Base-by-base conservation (phyloP, 1,140 invertebrate genomes). In the Caenorhabditis briggsae region DNA sequence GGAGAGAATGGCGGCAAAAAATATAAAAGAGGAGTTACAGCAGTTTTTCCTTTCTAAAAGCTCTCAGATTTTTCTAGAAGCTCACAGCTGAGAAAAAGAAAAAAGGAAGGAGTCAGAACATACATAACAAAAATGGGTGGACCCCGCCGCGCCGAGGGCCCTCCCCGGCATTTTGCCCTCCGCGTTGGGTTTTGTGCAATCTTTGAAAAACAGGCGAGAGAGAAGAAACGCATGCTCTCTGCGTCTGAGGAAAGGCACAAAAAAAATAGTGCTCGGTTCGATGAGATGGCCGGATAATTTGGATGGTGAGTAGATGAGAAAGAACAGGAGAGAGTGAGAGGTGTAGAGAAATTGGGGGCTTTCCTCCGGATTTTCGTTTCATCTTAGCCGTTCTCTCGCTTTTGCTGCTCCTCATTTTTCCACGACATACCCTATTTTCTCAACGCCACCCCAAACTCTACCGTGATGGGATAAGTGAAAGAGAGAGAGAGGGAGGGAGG, bases 181-280 rank as follows among this genome's bases (percentile, higher is more conserved):
- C 64, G 46, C 41, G 43, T 33, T n/a, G 43, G 70, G 46, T n/a
- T 48, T 23, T 78, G 70, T 53, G 70, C 70, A 78, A 78, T 78
- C 70, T 78, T 78, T 78, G 70, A 78, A 78, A 78, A 78, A 78
- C 43, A 48, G 70, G 3, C 70, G 70, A 78, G 70, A 78, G 70
- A 50, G 70, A 43, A 41, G 43, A 48, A 18, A 65, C 12, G 25
- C 33, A 65, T 25, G 33, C 23, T 2, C 61, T 20, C 12, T 33
- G 23, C 9, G 61, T 16, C 50, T 16, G 50, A 11, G 12, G 12
- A 33, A 3, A 33, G 33, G 25, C 23, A 5, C 0, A 25, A 3
- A 23, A 50, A 78, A 78, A 78, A 78, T 78, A 78, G 70, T 78
- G 11, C 7, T 33, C 46, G 8, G 50, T 78, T 6, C 2, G 2